These are phyloP conservation scores for Molanna angustata DNA, from an alignment of 2,888 invertebrate genomes.

Conservation along the genomic window DNA sequence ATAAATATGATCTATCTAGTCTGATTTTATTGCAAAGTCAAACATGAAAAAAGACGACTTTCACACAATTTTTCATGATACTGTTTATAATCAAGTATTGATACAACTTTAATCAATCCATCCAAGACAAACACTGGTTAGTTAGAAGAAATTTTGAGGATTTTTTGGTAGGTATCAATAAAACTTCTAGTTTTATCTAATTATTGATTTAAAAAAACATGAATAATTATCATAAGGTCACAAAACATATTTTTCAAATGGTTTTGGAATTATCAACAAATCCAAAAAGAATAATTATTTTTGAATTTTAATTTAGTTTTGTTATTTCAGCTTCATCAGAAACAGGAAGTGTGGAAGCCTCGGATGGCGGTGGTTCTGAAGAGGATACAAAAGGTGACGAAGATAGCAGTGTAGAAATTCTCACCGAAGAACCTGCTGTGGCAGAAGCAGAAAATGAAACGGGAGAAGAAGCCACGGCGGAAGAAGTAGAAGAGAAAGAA, in stretches of 20 bases:
- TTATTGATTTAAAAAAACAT: neutral
- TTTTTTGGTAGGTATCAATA: too few species aligned
- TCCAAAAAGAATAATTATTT: neutral
- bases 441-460: constrained; percentile 47
- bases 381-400: constrained; percentile 38
- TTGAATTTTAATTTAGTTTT: neutral
- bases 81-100: too few species aligned
- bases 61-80: too few species aligned
- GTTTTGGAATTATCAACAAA: too few species aligned
- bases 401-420: constrained; percentile 36
- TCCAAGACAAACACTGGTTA: too few species aligned
- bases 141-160: too few species aligned
- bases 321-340: constrained; percentile 43
- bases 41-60: too few species aligned
- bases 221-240: neutral
- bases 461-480: constrained; percentile 43
- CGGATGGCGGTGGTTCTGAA: constrained; percentile 39
- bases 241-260: neutral
- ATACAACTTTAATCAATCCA: too few species aligned
- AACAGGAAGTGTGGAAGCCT: constrained; percentile 53
- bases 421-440: constrained; percentile 33
- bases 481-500: constrained; percentile 42
- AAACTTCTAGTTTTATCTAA: too few species aligned
- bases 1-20: too few species aligned
- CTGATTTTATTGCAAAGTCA: too few species aligned